Conservation (phyloP, 2,797 vertebrate species). For the Limnodromus scolopaceus region DNA sequence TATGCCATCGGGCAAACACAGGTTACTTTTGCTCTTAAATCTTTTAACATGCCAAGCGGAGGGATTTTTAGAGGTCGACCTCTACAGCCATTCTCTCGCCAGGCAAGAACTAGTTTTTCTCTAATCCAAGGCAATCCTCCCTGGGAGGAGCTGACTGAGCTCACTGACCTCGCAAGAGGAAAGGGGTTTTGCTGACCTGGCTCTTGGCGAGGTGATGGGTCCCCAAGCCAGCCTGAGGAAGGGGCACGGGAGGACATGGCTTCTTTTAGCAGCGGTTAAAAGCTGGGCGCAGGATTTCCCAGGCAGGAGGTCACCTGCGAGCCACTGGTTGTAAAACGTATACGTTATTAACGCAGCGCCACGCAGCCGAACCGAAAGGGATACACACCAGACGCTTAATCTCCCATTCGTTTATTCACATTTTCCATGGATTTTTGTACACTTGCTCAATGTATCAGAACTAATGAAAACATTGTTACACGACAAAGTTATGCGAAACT, state of each 20-base stretch:
- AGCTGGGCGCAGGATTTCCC: fast-evolving
- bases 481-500: background rate
- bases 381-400: background rate
- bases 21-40: background rate
- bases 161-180: background rate
- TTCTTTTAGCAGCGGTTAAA: background rate
- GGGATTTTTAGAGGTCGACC: background rate
- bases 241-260: background rate
- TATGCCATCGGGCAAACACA: background rate
- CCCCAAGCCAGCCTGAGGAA: background rate
- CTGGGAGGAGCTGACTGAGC: background rate
- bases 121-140: background rate
- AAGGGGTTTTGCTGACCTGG: background rate
- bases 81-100: background rate
- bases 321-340: background rate
- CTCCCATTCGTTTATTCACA: conserved; percentile 78
- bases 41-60: background rate
- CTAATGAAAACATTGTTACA: conserved; percentile 13
- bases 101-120: background rate
- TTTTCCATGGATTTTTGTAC: conserved; percentile 71
- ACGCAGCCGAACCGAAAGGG: too few species aligned
- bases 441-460: conserved; percentile 23
- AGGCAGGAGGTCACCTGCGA: background rate
- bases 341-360: background rate
- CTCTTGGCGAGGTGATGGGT: fast-evolving